Conservation (phyloP, 2,888 invertebrate species). For the Protodeltote pygarga region DNA sequence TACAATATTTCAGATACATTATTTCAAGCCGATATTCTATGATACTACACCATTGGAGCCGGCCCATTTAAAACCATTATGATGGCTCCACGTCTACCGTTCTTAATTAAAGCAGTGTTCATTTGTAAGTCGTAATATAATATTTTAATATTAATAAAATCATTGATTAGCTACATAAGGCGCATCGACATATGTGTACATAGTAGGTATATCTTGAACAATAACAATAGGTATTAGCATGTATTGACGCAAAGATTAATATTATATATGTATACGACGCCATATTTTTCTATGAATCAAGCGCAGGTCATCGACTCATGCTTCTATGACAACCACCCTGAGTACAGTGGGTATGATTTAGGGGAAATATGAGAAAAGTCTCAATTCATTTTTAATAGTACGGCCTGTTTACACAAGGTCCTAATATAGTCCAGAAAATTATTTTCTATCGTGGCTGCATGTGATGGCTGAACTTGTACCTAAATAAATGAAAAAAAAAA, state of each 20-base stretch:
- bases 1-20: too few species aligned
- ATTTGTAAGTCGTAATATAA: constrained; percentile 24
- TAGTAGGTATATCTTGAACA: constrained; percentile 15
- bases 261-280: constrained; percentile 37
- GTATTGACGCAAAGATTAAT: constrained; percentile 42
- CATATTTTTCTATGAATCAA: constrained; percentile 49
- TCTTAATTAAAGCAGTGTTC: constrained; percentile 9
- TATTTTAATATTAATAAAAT: constrained; percentile 33
- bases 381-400: background rate
- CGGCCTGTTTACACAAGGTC: too few species aligned
- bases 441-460: too few species aligned
- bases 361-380: constrained; percentile 5
- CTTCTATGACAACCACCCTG: constrained; percentile 44
- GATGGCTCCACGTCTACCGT: too few species aligned
- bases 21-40: too few species aligned
- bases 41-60: too few species aligned
- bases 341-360: constrained; percentile 14
- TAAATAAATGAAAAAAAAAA: too few species aligned
- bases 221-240: constrained; percentile 44
- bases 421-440: too few species aligned
- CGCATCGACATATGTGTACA: constrained; percentile 37
- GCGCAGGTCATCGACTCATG: constrained; percentile 52
- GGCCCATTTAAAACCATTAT: too few species aligned
- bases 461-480: too few species aligned
- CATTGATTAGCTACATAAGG: constrained; percentile 40